phyloP scores from a whole-genome alignment of 1,140 invertebrate species.

The Xylocopa sonorina region DNA sequence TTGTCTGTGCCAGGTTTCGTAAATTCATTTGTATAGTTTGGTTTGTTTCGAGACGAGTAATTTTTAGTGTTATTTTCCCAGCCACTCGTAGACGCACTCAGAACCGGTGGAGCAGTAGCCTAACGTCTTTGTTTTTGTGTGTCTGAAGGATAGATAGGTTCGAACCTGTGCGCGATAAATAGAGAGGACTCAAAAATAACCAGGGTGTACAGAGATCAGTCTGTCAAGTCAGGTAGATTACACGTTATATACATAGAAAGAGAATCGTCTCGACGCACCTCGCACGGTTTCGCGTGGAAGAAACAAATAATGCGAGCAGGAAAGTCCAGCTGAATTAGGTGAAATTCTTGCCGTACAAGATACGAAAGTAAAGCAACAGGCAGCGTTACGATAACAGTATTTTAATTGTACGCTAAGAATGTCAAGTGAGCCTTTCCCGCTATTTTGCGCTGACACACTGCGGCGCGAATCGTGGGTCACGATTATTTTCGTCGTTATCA shows the following conservation, averaged over 20 bases:
- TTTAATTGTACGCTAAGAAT: conserved; percentile 17
- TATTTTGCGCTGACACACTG: conserved; percentile 6
- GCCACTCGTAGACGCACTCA: conserved; percentile 8
- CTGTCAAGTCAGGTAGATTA: conserved; percentile 43
- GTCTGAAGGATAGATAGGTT: not conserved
- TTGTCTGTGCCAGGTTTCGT: conserved; percentile 29
- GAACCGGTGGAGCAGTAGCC: not conserved
- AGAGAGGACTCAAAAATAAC: conserved; percentile 3
- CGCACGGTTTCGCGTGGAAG: too few relatives aligned
- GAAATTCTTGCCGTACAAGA: not conserved
- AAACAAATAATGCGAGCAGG: not conserved
- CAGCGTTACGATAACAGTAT: conserved; percentile 2
- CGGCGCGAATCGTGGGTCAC: not conserved
- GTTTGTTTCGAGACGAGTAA: conserved; percentile 44
- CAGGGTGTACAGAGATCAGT: conserved; percentile 15
- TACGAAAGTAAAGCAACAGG: not conserved
- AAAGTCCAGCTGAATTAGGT: not conserved
- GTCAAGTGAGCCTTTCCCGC: conserved; percentile 23
- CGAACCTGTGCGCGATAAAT: not conserved
- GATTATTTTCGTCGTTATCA: conserved; percentile 6
- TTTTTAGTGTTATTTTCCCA: conserved; percentile 21
- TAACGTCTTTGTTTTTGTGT: not conserved
- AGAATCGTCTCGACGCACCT: not conserved
- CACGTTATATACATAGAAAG: not conserved
- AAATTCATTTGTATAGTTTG: conserved; percentile 39